A percentile compares a stretch with the other conserved stretches of the same genome.
phyloP scores from a whole-genome alignment of 2,888 invertebrate species.

The Acanthacorydalis orientalis region DNA sequence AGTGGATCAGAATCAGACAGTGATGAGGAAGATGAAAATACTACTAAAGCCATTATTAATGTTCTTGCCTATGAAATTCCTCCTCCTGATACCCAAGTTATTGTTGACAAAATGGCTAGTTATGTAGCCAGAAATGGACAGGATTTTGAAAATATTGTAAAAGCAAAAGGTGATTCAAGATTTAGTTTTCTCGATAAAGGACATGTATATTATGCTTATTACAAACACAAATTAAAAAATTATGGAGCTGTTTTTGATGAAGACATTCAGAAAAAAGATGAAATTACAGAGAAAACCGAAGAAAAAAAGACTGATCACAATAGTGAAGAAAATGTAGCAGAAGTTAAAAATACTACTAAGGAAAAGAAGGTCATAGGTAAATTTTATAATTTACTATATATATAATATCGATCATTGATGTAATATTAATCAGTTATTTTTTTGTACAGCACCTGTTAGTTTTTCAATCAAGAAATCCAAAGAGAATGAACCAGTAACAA shows the following conservation, averaged over 20 bases:
- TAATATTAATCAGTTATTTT: neutral
- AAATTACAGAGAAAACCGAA: slow-evolving; percentile 8
- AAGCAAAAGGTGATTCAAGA: slow-evolving; percentile 65
- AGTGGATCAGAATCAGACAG: slow-evolving; percentile 19
- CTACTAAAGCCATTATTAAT: slow-evolving; percentile 17
- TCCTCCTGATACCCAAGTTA: slow-evolving; percentile 64
- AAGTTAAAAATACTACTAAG: slow-evolving; percentile 13
- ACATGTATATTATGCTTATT: slow-evolving; percentile 68
- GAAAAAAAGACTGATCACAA: slow-evolving; percentile 14
- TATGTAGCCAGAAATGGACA: slow-evolving; percentile 93
- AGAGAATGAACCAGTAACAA: slow-evolving; percentile 45
- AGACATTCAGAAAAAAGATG: slow-evolving; percentile 17
- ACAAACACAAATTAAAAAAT: slow-evolving; percentile 46
- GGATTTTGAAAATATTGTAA: slow-evolving; percentile 79
- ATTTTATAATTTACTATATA: slow-evolving; percentile 7
- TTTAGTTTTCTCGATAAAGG: slow-evolving; percentile 71
- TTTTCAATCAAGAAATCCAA: slow-evolving; percentile 75
- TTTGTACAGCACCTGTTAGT: slow-evolving; percentile 49
- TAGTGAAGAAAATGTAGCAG: slow-evolving; percentile 21
- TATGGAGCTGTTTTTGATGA: slow-evolving; percentile 22
- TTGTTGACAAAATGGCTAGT: slow-evolving; percentile 92
- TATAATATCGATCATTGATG: neutral
- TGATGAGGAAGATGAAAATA: slow-evolving; percentile 11
- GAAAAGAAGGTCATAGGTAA: slow-evolving; percentile 22
- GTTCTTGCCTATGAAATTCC: slow-evolving; percentile 41